Evolutionary conservation across 1,140 invertebrate genomes (phyloP).

Genomic region (Zaprionus lachaisei): DNA sequence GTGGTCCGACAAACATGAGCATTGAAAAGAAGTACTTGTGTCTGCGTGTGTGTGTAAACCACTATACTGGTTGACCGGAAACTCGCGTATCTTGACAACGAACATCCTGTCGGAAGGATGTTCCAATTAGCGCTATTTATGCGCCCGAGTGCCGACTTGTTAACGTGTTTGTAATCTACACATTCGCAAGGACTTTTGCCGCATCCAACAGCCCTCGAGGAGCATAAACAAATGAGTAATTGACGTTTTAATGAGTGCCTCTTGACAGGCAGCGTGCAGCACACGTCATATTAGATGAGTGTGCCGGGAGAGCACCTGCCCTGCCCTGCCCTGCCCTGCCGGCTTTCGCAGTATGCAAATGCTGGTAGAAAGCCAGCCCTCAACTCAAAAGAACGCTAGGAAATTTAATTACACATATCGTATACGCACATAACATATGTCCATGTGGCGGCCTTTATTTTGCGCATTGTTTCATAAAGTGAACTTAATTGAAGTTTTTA

Average conservation of each 20-base stretch:
- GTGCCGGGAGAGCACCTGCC: neutral
- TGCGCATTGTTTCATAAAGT: neutral
- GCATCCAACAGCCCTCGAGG: slow-evolving; percentile 23
- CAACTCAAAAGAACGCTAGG: neutral
- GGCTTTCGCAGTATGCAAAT: neutral
- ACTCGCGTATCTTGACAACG: slow-evolving; percentile 17
- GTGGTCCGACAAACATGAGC: neutral
- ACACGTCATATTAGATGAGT: slow-evolving; percentile 20
- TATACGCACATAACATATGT: neutral
- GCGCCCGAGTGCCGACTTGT: slow-evolving; percentile 22
- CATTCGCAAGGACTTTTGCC: slow-evolving; percentile 15
- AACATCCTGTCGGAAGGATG: slow-evolving; percentile 36
- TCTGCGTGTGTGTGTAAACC: neutral
- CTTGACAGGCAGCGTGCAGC: slow-evolving; percentile 25
- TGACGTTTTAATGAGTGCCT: slow-evolving; percentile 40
- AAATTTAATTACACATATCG: neutral
- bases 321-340: neutral
- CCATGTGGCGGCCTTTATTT: neutral
- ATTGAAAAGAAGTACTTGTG: slow-evolving; percentile 13
- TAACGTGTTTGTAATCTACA: slow-evolving; percentile 25
- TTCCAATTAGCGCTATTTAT: slow-evolving; percentile 42
- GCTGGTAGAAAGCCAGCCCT: neutral
- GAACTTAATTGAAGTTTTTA: neutral
- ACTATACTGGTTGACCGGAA: slow-evolving; percentile 28
- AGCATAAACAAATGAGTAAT: slow-evolving; percentile 41